Conservation (phyloP, 2,113 vertebrate genomes). For the Phalacrocorax pelagicus region DNA sequence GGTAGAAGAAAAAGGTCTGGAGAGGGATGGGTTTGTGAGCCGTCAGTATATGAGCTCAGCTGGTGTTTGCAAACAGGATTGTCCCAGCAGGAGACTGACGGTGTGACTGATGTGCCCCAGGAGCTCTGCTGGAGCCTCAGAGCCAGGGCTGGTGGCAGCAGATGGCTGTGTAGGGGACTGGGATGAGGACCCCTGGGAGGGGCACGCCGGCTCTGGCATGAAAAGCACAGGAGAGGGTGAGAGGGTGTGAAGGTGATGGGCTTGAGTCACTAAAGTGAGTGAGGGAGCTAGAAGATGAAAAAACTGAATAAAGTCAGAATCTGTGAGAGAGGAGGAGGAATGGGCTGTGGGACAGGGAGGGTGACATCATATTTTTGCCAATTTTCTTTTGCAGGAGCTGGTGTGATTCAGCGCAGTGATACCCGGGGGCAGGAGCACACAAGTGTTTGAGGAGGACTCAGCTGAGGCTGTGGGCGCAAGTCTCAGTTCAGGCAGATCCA, state of each 20-base stretch:
- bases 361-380: neutral
- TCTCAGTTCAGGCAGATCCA: neutral
- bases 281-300: neutral
- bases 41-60: neutral
- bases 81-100: accelerated
- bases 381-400: neutral
- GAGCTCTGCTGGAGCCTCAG: neutral
- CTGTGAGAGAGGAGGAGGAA: neutral
- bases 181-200: neutral
- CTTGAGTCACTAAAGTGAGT: neutral
- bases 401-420: neutral
- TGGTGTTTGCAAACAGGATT: neutral
- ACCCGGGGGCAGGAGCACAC: neutral
- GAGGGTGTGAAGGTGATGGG: neutral
- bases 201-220: accelerated
- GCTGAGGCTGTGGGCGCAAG: neutral
- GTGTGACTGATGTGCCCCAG: neutral
- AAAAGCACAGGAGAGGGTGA: neutral
- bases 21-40: neutral
- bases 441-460: neutral
- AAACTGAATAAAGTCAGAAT: neutral
- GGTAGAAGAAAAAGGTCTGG: neutral
- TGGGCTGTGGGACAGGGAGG: neutral
- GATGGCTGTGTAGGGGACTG: neutral
- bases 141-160: neutral